Evolutionary conservation across 2,797 vertebrate species (phyloP).

Genomic region (Discoglossus pictus): DNA sequence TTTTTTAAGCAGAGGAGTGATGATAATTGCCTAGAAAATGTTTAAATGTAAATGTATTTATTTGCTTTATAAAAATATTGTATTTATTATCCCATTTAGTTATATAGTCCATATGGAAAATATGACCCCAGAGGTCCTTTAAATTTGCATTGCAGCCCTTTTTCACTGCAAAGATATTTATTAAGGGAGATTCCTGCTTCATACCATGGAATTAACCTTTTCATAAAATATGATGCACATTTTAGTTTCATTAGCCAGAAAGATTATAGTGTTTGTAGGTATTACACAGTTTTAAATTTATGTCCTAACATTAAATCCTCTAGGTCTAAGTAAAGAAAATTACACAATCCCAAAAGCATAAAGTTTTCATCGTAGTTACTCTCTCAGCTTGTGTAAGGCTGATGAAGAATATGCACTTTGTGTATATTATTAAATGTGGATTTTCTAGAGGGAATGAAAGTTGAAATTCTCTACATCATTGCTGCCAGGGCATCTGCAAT

Average conservation of each 20-base stretch:
- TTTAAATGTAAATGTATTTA: too few relatives aligned
- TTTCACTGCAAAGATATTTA: neutral
- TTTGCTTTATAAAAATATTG: too few relatives aligned
- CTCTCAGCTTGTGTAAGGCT: neutral
- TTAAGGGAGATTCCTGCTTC: too few relatives aligned
- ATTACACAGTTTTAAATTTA: neutral
- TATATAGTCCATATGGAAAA: too few relatives aligned
- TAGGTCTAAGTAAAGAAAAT: neutral
- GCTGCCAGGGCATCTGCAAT: too few relatives aligned
- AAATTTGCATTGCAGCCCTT: neutral
- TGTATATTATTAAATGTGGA: neutral
- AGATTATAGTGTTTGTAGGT: neutral
- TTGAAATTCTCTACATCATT: too few relatives aligned
- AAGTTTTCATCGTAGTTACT: neutral
- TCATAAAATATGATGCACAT: neutral
- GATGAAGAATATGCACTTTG: neutral
- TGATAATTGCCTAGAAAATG: too few relatives aligned
- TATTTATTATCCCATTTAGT: too few relatives aligned
- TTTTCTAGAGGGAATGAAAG: neutral
- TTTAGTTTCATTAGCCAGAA: neutral
- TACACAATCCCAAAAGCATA: neutral
- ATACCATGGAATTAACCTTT: neutral
- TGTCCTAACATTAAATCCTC: neutral
- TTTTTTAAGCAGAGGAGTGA: too few relatives aligned
- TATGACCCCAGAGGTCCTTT: too few relatives aligned